These are phyloP conservation scores for Chymomyza costata DNA, from an alignment of 1,140 invertebrate genomes.

Conservation along the genomic window DNA sequence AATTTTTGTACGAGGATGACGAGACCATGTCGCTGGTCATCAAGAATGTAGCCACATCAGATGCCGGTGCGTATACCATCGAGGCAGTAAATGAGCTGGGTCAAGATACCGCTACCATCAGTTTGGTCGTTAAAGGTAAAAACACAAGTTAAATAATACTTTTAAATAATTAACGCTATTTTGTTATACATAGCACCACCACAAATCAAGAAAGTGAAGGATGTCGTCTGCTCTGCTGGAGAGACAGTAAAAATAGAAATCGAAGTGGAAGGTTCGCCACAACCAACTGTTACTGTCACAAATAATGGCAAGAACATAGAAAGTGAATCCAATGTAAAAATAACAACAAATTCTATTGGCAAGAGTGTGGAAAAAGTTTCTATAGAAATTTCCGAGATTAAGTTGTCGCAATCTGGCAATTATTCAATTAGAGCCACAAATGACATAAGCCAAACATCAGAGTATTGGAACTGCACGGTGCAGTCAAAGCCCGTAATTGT, in stretches of 20 bases:
- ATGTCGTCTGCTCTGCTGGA: conserved; percentile 83
- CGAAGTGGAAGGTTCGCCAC: conserved; percentile 89
- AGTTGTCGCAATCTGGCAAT: conserved; percentile 91
- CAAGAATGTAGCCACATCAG: conserved; percentile 88
- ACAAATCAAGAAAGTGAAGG: conserved; percentile 87
- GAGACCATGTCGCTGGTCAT: conserved; percentile 93
- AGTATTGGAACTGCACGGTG: conserved; percentile 88
- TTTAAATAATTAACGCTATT: conserved; percentile 64
- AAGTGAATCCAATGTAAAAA: conserved; percentile 82
- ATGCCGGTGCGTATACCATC: conserved; percentile 90
- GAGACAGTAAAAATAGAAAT: conserved; percentile 83
- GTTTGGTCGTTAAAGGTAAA: conserved; percentile 84
- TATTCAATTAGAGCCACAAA: conserved; percentile 95
- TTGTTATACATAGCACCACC: conserved; percentile 82
- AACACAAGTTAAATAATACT: conserved; percentile 9
- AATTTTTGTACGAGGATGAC: conserved; percentile 93
- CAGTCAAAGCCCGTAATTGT: conserved; percentile 86
- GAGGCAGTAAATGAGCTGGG: conserved; percentile 93
- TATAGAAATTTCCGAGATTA: conserved; percentile 87
- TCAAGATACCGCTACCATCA: conserved; percentile 84
- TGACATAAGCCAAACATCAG: conserved; percentile 89
- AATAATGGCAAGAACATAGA: conserved; percentile 88
- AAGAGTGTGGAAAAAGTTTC: conserved; percentile 78
- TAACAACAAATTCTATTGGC: conserved; percentile 80
- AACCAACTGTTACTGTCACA: conserved; percentile 88